Conservation (phyloP, 1,140 invertebrate genomes). For the Homarus americanus region DNA sequence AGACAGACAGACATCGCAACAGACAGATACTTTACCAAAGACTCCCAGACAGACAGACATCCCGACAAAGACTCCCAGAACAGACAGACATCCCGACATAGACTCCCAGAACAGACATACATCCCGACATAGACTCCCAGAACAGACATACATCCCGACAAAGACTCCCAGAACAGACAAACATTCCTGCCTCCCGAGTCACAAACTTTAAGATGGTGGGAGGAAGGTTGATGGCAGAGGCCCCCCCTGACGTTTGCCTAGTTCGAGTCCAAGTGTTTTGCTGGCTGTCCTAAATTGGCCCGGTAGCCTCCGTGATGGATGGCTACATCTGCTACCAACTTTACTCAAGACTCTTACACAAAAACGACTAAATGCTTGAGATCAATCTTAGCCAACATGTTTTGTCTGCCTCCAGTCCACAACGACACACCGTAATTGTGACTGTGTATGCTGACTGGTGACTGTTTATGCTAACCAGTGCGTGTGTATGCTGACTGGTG, state of each 20-base stretch:
- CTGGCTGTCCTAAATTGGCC: conserved; percentile 12
- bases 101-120: no score
- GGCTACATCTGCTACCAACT: conserved; percentile 14
- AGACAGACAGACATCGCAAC: no score
- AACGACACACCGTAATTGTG: background rate
- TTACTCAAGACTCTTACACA: background rate
- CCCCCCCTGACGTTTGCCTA: background rate
- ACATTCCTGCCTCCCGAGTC: background rate
- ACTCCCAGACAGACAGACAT: no score
- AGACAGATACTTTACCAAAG: no score
- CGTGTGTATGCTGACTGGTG: no score
- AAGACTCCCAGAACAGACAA: background rate
- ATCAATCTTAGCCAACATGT: background rate
- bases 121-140: no score
- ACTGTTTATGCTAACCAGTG: no score
- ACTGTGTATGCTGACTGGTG: background rate
- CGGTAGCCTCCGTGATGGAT: conserved; percentile 9
- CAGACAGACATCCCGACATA: no score
- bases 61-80: no score
- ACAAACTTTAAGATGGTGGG: background rate
- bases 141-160: no score
- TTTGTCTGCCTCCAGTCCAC: background rate
- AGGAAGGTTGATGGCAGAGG: background rate
- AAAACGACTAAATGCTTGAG: background rate
- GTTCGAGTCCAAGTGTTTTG: background rate